These are phyloP conservation scores for Tetragonula carbonaria DNA, from an alignment of 2,888 invertebrate species.

Conservation along the genomic window DNA sequence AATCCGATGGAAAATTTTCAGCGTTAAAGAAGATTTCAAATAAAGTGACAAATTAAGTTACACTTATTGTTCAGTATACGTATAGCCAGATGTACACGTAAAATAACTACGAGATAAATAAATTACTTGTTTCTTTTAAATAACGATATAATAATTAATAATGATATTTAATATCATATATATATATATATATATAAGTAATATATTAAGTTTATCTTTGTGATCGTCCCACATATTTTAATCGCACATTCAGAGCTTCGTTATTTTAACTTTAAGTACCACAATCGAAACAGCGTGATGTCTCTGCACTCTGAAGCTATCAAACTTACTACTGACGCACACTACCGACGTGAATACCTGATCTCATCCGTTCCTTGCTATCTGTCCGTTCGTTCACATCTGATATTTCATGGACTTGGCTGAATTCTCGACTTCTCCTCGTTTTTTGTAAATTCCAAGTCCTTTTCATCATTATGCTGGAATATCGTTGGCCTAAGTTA, in stretches of 20 bases:
- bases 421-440: slow-evolving; percentile 19
- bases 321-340: neutral
- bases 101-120: no score
- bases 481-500: neutral
- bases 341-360: slow-evolving; percentile 11
- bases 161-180: no score
- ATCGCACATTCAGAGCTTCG: neutral
- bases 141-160: no score
- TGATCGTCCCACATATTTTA: no score
- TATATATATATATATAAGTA: no score
- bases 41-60: no score
- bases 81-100: no score
- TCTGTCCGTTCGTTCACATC: neutral
- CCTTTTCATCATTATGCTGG: neutral
- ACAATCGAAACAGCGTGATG: neutral
- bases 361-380: neutral
- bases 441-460: slow-evolving; percentile 4
- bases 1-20: no score
- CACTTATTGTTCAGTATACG: no score
- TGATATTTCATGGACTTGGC: neutral
- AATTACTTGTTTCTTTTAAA: no score
- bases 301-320: neutral
- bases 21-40: no score
- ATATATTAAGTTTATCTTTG: no score
- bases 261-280: neutral